Conservation (phyloP, 2,113 vertebrate species). For the Castor canadensis region DNA sequence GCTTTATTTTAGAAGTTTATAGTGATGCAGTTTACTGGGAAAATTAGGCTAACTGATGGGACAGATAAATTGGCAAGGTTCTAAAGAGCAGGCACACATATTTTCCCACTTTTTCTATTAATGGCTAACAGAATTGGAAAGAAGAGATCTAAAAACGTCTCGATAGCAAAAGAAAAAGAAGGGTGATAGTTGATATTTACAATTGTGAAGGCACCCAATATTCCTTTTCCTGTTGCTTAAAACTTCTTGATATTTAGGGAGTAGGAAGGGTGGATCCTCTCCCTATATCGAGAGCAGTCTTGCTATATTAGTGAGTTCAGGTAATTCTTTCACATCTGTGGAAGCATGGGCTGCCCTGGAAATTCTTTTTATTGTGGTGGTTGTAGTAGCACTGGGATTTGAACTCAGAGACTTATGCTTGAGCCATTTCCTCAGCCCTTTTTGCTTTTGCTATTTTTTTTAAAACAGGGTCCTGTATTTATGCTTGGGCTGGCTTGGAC, state of each 20-base stretch:
- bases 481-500: too few species aligned
- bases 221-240: not conserved
- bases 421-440: too few species aligned
- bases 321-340: not conserved
- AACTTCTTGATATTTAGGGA: not conserved
- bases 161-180: constrained; percentile 1
- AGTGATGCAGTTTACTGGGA: not conserved
- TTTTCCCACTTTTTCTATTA: constrained; percentile 11
- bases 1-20: constrained; percentile 41
- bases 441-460: too few species aligned
- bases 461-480: too few species aligned
- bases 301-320: not conserved
- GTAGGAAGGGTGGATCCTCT: not conserved
- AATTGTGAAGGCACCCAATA: not conserved
- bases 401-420: too few species aligned
- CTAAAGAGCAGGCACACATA: not conserved
- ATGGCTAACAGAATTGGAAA: not conserved
- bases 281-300: not conserved
- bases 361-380: not conserved
- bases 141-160: constrained; percentile 9
- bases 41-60: constrained; percentile 16
- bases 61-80: constrained; percentile 3
- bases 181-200: not conserved
- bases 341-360: not conserved
- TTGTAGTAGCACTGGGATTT: too few species aligned